phyloP scores from a whole-genome alignment of 2,888 invertebrate species.

The Stratiomys singularior region DNA sequence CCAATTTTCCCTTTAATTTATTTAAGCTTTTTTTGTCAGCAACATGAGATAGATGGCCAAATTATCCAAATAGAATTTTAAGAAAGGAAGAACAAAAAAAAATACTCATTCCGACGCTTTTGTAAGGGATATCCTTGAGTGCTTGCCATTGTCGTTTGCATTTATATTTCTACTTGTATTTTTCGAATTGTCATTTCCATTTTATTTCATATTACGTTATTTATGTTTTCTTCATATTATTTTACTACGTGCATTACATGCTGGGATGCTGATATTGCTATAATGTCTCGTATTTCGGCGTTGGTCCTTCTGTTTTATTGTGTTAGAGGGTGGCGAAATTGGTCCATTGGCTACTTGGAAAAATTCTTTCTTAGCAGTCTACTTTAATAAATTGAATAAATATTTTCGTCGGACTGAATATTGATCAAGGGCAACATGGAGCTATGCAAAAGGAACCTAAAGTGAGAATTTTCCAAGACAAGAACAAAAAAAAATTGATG shows the following conservation, averaged over 20 bases:
- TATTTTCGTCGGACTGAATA: too few relatives aligned
- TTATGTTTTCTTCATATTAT: slow-evolving; percentile 30
- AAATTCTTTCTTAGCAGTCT: too few relatives aligned
- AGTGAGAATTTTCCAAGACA: too few relatives aligned
- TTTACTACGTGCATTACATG: neutral
- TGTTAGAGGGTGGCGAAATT: neutral
- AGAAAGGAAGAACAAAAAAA: too few relatives aligned
- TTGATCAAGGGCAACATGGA: too few relatives aligned
- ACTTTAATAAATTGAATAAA: too few relatives aligned
- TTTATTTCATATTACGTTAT: slow-evolving; percentile 34
- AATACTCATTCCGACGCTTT: neutral
- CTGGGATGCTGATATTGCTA: slow-evolving; percentile 9
- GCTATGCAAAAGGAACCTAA: too few relatives aligned
- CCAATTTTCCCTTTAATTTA: slow-evolving; percentile 48
- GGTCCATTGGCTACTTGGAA: neutral
- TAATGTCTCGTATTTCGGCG: slow-evolving; percentile 23
- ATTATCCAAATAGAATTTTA: slow-evolving; percentile 53
- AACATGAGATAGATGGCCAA: slow-evolving; percentile 51
- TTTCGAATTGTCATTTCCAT: slow-evolving; percentile 15
- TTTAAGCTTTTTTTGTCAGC: slow-evolving; percentile 51
- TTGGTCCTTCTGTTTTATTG: neutral
- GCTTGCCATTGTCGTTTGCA: slow-evolving; percentile 28
- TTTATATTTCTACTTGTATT: slow-evolving; percentile 9
- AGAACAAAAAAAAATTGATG: too few relatives aligned
- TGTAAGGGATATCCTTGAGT: slow-evolving; percentile 39